Base-by-base conservation (phyloP, 2,113 vertebrate species). In the Phalacrocorax aristotelis region DNA sequence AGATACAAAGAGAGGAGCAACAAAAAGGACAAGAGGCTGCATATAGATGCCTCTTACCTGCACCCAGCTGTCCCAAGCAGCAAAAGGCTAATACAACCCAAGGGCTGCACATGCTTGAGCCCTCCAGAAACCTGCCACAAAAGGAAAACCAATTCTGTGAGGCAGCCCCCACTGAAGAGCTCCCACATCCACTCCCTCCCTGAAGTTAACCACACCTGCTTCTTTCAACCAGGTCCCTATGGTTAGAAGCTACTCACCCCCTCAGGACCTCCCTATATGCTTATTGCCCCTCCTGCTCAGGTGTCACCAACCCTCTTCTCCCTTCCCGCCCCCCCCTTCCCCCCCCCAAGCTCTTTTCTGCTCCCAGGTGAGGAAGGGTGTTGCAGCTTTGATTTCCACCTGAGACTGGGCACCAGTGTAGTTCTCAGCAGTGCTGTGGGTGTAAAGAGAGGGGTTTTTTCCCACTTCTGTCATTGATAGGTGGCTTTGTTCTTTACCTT, bases 201-300 rank as follows among this genome's bases (percentile, higher is more conserved):
- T 76, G 25, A 34, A 83, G 5, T 5, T 52, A 66, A 29, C 20
- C 38, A 55, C 60, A 54, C 32, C 64, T 42, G 1, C 18, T 29
- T 26, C 29, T 38, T 62, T 14, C 19, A 19, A n/a, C 13, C 23
- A 22, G 7, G 32, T 15, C 32, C 48, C n/a, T 38, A 4, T 8
- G 4, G 7, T 22, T n/a, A 38, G 10, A 17, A 71, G 3, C 2
- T 38, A 1, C 13, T 11, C 1, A 3, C 10, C 9, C 9, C 13
- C 23, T 51, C 22, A 42, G 57, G 36, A 83, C 72, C 58, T 78
- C 26, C 75, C 32, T 89, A 18, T 62, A 30, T 51, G 6, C 48
- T 44, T 71, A 25, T 11, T 65, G 38, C 27, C 25, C 46, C 62
- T 64, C 61, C 79, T 84, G 30, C 23, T 49, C 62, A 30, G 38